Evolutionary conservation across 2,888 invertebrate species (phyloP).

Genomic region (Ethmia dodecea): DNA sequence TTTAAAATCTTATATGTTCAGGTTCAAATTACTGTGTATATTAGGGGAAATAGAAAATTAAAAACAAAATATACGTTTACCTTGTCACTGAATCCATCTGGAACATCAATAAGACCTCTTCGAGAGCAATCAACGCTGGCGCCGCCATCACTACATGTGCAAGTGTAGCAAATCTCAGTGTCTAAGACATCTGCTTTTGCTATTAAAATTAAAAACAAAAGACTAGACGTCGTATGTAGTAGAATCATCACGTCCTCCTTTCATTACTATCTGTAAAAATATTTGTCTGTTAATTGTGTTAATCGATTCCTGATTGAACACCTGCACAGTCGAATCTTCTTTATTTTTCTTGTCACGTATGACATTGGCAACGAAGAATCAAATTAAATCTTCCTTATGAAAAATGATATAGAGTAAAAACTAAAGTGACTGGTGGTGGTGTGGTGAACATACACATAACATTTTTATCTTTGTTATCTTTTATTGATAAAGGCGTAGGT

Average conservation of each 20-base stretch:
- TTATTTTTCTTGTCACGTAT: constrained; percentile 39
- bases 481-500: constrained; percentile 57
- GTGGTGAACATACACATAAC: too few relatives aligned
- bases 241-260: constrained; percentile 51
- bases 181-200: constrained; percentile 38
- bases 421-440: constrained; percentile 27
- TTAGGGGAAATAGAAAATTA: neutral
- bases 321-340: constrained; percentile 34
- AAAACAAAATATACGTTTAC: constrained; percentile 28
- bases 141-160: constrained; percentile 47
- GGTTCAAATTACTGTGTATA: too few relatives aligned
- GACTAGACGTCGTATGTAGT: constrained; percentile 29
- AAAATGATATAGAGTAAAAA: constrained; percentile 15
- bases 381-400: constrained; percentile 9
- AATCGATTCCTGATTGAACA: constrained; percentile 24
- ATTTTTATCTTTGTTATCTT: constrained; percentile 70
- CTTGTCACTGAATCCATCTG: constrained; percentile 50
- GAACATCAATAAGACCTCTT: constrained; percentile 59
- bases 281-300: constrained; percentile 9
- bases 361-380: constrained; percentile 19
- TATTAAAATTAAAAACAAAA: constrained; percentile 33
- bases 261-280: constrained; percentile 60
- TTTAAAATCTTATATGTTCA: too few relatives aligned
- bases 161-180: constrained; percentile 52
- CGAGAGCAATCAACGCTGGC: constrained; percentile 57